Evolutionary conservation across 2,113 vertebrate genomes (phyloP), one percentile per base, ranked within the genome.

Genomic region (Cathartes aura): DNA sequence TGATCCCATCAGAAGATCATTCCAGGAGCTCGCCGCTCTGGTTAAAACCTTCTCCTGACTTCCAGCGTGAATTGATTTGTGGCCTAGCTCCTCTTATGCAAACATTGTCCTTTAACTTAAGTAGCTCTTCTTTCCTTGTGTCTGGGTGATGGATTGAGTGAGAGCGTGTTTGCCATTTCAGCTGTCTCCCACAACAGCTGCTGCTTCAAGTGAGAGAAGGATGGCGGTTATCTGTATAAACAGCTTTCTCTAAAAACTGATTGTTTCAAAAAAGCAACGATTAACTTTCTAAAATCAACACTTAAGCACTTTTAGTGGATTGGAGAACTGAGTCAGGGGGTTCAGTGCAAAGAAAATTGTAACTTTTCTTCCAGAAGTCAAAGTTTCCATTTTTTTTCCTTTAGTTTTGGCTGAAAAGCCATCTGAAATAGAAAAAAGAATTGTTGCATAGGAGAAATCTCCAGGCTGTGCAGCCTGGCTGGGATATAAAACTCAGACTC

Each of bases 111-210:
- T 94, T 91, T 90, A 48, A n/a, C 58, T 76, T 76, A 75, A 91
- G 95, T 22, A 67, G 87, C 66, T 91, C 24, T 82, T 83, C 90
- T 78, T 63, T 81, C 81, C 81, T 63, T 8, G 50, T 94, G 96
- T 59, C 91, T 43, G 82, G 74, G 90, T 94, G 97, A 96, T 94
- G 95, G 95, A 94, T 93, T 81, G 93, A 73, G 59, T 29, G 3
- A 34, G 87, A 92, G 90, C 26, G 2, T 45, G 64, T 87, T 85
- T 92, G 90, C 72, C 56, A 42, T 82, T 52, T 93, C 84, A 80
- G 96, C 89, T 93, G 93, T 85, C 84, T 96, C 87, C 94, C 89
- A 50, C 84, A 93, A 24, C 94, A 95, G 91, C 91, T 96, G 95
- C 87, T 87, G 84, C 94, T 96, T 36, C 84, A 27, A 70, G 60